Evolutionary conservation across 2,113 vertebrate species (phyloP), one percentile per base, ranked within the genome.

Genomic region (Xyliphius kryptos): DNA sequence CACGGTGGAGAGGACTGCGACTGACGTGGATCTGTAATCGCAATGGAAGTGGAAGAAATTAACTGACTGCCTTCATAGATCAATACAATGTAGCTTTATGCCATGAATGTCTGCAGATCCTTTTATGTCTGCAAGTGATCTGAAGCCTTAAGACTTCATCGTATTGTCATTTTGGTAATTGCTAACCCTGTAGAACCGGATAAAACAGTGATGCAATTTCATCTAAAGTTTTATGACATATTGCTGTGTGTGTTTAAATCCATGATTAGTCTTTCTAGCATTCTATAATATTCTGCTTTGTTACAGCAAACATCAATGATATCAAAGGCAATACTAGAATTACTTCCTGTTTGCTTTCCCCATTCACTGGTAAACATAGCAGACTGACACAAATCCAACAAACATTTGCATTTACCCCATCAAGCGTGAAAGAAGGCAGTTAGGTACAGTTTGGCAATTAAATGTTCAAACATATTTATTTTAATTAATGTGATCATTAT

Each of bases 1-100:
- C 91, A 94, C 1, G 91, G 89, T 0, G 91, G 91, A 67, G 91
- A 91, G 57, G 91, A 90, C 72, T 91, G 91, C 1, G 89, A 77
- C 82, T 93, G 91, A 63, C 91, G 89, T 68, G 91, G 88, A 76
- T 93, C 91, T 93, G 72, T 7, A 17, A 47, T 7, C 2, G 21
- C 32, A 36, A 62, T 1, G 32, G 20, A 9, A n/a, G n/a, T n/a
- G n/a, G n/a, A n/a, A n/a, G n/a, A 8, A 10, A 19, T 17, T 4
- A 41, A 12, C 13, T 5, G 40, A 32, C 7, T 3, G 26, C n/a
- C n/a, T n/a, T n/a, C n/a, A 32, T 32, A 6, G 4, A 32, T 32
- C 4, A 32, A 32, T n/a, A n/a, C 21, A 47, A 4, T 14, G 14
- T 15, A n/a, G 6, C 14, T 40, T 61, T 19, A 49, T 47, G 14